These are phyloP conservation scores for Zygaena filipendulae DNA, from an alignment of 2,888 invertebrate species.

Conservation along the genomic window DNA sequence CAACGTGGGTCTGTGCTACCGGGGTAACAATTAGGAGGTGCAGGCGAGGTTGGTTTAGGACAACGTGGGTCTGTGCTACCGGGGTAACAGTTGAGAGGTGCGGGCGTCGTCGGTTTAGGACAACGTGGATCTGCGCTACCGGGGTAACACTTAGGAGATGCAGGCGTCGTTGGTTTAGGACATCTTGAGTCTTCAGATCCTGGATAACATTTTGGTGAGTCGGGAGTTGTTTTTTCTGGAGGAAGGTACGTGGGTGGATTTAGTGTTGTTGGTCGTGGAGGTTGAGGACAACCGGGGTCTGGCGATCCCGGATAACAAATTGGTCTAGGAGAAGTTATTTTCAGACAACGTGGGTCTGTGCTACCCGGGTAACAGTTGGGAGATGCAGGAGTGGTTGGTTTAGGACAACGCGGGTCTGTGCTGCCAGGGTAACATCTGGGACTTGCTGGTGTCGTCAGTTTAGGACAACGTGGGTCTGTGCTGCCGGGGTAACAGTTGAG, in stretches of 20 bases:
- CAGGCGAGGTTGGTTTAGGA: conserved; percentile 18
- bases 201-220: conserved; percentile 17
- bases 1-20: conserved; percentile 17
- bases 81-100: conserved; percentile 18
- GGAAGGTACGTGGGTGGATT: no score
- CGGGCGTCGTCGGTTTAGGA: conserved; percentile 17
- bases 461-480: conserved; percentile 27
- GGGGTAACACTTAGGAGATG: conserved; percentile 21
- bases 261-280: no score
- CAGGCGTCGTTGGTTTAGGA: conserved; percentile 18
- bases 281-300: no score
- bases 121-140: conserved; percentile 26
- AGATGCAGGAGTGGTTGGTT: conserved; percentile 10
- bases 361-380: conserved; percentile 29
- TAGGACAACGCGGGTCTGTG: conserved; percentile 19
- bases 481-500: conserved; percentile 26
- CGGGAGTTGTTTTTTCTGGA: no score
- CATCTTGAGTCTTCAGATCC: conserved; percentile 20
- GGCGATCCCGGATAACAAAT: no score
- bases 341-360: conserved; percentile 23
- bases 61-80: conserved; percentile 21
- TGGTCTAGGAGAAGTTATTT: conserved; percentile 18
- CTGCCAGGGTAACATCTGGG: conserved; percentile 16
- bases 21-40: conserved; percentile 14
- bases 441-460: conserved; percentile 17